Percentiles rank a stretch among this genome's conserved stretches.
phyloP scores from a whole-genome alignment of 2,888 invertebrate genomes.

The Osedax frankpressi region DNA sequence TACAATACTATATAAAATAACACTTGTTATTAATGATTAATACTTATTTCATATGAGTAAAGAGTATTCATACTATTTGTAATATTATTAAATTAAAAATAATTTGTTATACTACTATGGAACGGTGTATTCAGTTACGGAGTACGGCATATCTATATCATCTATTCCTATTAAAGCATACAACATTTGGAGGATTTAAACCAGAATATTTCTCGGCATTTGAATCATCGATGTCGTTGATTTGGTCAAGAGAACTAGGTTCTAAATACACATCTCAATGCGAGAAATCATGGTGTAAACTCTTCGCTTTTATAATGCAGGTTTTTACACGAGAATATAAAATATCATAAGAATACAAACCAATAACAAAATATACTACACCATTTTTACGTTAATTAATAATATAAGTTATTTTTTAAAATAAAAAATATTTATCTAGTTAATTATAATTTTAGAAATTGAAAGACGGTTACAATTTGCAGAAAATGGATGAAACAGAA shows the following conservation, averaged over 20 bases:
- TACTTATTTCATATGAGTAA: too few relatives aligned
- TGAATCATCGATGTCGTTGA: constrained; percentile 30
- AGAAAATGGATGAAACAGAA: background rate
- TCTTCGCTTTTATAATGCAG: background rate
- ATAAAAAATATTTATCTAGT: background rate
- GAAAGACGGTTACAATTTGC: background rate
- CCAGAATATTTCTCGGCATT: constrained; percentile 33
- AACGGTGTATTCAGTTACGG: too few relatives aligned
- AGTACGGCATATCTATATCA: too few relatives aligned
- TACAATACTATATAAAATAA: too few relatives aligned
- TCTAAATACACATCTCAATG: constrained; percentile 22
- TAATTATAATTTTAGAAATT: background rate
- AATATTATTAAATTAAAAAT: too few relatives aligned
- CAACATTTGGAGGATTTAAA: constrained; percentile 32
- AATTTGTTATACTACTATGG: too few relatives aligned
- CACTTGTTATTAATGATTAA: too few relatives aligned
- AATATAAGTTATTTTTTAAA: background rate
- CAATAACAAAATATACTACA: too few relatives aligned
- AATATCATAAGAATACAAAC: too few relatives aligned
- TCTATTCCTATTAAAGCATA: constrained; percentile 23
- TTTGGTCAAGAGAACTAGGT: constrained; percentile 31
- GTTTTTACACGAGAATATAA: background rate
- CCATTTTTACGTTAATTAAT: too few relatives aligned
- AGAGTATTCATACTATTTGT: too few relatives aligned
- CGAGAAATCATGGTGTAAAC: background rate